Base-by-base conservation (phyloP, 2,797 vertebrate species). In the Epinephelus coioides region DNA sequence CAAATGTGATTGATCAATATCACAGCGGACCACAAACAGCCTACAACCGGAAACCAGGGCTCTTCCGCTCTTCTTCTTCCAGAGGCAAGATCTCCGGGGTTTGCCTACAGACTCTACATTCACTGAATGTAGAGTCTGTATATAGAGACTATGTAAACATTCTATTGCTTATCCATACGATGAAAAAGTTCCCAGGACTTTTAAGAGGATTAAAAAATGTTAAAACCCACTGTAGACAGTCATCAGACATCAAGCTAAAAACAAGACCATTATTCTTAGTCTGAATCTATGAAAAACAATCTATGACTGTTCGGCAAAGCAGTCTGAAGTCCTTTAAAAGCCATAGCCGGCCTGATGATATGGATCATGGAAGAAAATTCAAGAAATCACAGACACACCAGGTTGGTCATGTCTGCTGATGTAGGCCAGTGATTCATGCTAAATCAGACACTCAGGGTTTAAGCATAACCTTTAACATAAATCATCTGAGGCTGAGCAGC, bases 401-500 rank as follows among this genome's bases (percentile, higher is more conserved):
- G 60, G 44, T 19, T 27, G 11, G 17, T 18, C 14, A 1, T 38
- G 13, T 70, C 51, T 78, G 8, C 15, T 50, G 44, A 50, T 51
- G 23, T 34, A 7, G 17, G 30, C 6, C 47, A 5, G 0, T 53
- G 19, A 53, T 40, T 63, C 23, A 50, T 10, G 14, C 3, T 23
- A 18, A 66, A 72, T 50, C 21, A 78, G n/a, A 4, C 13, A 43
- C 18, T 53, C 30, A 7, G 21, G 11, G 19, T 49, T 55, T 30
- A 62, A 69, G 44, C 23, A 17, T 30, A 49, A 54, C n/a, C 57
- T 46, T 21, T 46, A 53, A 62, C 70, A 74, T 61, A 73, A 82
- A 82, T 82, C 7, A 70, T 21, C 44, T 27, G 51, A 69, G 47
- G 79, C 46, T 46, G 43, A 43, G 53, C 49, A 19, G 68, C 44